phyloP scores from a whole-genome alignment of 1,140 invertebrate species.

The Ceratosolen fusciceps region DNA sequence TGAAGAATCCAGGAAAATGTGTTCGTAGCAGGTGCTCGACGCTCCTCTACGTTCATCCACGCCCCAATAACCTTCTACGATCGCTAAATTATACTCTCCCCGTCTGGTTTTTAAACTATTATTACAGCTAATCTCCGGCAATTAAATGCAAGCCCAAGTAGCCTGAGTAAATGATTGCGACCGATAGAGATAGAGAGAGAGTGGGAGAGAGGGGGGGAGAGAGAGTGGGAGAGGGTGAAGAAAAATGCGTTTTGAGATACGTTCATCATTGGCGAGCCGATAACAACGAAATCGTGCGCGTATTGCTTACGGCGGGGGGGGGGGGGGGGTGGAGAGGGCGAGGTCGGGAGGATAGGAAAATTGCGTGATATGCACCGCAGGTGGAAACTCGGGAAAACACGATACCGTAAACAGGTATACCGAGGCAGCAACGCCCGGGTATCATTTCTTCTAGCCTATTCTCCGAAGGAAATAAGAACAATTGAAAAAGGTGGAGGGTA shows the following conservation, averaged over 20 bases:
- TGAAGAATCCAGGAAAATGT: conserved; percentile 29
- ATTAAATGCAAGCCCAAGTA: too few species aligned
- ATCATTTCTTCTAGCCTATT: conserved; percentile 5
- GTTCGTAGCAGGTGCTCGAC: background rate
- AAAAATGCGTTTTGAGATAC: conserved; percentile 7
- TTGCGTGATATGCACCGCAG: background rate
- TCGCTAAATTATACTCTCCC: conserved; percentile 31
- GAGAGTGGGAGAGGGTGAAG: background rate
- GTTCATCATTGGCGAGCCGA: background rate
- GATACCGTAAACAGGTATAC: background rate
- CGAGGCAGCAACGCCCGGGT: background rate
- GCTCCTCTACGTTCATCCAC: too few species aligned
- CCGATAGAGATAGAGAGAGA: conserved; percentile 35
- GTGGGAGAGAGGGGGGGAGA: background rate
- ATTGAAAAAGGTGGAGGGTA: background rate
- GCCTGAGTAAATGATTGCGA: conserved; percentile 24
- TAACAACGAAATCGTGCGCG: background rate
- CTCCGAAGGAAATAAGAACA: background rate
- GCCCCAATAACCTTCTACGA: background rate
- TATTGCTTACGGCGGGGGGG: too few species aligned
- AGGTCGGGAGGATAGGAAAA: background rate
- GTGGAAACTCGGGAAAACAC: background rate
- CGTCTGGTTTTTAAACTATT: conserved; percentile 12
- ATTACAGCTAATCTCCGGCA: too few species aligned
- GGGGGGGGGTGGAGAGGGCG: background rate